A percentile compares a stretch with the other conserved stretches of the same genome.
Conservation (phyloP, 2,888 invertebrate genomes). For the Cybosia mesomella region DNA sequence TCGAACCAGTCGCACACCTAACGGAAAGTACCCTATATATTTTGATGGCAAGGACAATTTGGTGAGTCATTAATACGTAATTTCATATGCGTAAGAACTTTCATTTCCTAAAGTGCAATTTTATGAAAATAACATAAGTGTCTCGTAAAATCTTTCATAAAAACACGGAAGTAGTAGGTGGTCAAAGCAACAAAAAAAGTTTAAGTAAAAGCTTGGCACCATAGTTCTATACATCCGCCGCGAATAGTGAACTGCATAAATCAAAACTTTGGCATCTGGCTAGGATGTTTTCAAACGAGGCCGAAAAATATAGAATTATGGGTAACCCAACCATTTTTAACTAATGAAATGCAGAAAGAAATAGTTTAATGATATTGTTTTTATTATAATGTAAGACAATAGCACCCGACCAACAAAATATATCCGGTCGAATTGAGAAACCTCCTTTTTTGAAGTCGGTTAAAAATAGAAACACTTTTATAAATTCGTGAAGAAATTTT, state of each 20-base stretch:
- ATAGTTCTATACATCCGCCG: neutral
- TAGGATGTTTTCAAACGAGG: neutral
- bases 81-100: too few species aligned
- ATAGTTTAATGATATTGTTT: neutral
- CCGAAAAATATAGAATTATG: neutral
- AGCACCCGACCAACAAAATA: too few species aligned
- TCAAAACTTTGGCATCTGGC: neutral
- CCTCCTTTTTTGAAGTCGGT: too few species aligned
- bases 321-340: neutral
- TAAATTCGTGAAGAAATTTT: too few species aligned
- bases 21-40: too few species aligned
- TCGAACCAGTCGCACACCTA: too few species aligned
- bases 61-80: too few species aligned
- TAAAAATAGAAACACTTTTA: too few species aligned
- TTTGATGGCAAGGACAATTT: too few species aligned
- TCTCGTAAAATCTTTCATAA: neutral
- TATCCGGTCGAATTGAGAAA: too few species aligned
- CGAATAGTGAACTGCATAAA: neutral
- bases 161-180: neutral
- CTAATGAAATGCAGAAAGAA: neutral
- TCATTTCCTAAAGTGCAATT: too few species aligned
- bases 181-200: neutral
- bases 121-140: too few species aligned
- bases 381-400: conserved; percentile 7
- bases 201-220: neutral